phyloP scores from a whole-genome alignment of 2,113 vertebrate species.

The Tragelaphus imberbis region DNA sequence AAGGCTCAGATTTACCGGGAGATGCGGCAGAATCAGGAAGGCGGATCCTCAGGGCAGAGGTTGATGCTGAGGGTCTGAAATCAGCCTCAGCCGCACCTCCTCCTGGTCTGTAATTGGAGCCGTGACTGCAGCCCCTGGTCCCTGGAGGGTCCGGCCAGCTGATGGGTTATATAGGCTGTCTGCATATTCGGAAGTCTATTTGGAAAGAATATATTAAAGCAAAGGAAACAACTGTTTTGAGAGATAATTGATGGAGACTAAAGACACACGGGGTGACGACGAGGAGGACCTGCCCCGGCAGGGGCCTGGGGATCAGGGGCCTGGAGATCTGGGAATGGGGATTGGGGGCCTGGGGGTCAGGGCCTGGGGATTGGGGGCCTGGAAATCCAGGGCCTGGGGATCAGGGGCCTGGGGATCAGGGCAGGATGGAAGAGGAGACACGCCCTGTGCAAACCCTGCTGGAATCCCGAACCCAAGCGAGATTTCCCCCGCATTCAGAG shows the following conservation, averaged over 20 bases:
- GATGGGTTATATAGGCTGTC: not conserved
- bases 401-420: not conserved
- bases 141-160: not conserved
- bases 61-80: not conserved
- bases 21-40: not conserved
- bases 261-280: rapidly evolving
- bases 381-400: no score
- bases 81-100: not conserved
- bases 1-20: no score
- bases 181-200: not conserved
- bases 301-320: not conserved
- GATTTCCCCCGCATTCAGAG: not conserved
- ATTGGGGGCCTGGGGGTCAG: no score
- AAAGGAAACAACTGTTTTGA: not conserved
- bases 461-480: rapidly evolving
- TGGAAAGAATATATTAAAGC: not conserved
- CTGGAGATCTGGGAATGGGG: no score
- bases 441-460: rapidly evolving
- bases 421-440: no score
- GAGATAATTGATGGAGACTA: not conserved
- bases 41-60: no score
- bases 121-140: rapidly evolving
- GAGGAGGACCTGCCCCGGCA: rapidly evolving
- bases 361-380: rapidly evolving
- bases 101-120: rapidly evolving